Evolutionary conservation across 2,113 vertebrate species (phyloP).

Genomic region (Sinocyclocheilus rhinocerous): DNA sequence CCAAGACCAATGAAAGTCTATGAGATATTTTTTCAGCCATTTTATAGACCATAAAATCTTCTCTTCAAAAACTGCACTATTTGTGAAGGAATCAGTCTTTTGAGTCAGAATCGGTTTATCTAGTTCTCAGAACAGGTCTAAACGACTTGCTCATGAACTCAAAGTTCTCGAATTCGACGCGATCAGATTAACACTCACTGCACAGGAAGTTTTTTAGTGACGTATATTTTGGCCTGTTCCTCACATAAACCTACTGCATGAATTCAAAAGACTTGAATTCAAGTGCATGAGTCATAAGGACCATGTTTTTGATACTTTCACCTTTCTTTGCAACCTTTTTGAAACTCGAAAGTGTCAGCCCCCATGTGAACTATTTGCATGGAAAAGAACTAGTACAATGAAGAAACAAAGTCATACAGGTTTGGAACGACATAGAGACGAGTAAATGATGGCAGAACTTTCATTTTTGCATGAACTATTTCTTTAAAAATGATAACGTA

Average conservation of each 20-base stretch:
- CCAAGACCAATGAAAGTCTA: background rate
- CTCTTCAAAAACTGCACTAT: background rate
- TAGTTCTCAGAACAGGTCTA: background rate
- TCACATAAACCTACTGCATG: background rate
- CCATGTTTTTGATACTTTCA: constrained; percentile 25
- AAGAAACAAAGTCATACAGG: background rate
- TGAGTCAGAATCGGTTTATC: background rate
- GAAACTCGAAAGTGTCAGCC: constrained; percentile 9
- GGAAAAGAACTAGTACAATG: background rate
- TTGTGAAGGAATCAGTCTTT: background rate
- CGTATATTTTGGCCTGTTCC: background rate
- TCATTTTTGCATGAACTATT: background rate
- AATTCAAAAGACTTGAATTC: background rate
- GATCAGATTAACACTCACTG: background rate
- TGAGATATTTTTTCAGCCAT: background rate
- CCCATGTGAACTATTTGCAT: constrained; percentile 3
- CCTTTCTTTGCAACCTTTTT: background rate
- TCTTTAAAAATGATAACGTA: constrained; percentile 53
- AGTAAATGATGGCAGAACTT: background rate
- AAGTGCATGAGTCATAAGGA: constrained; percentile 5
- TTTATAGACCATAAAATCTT: background rate
- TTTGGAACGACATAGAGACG: background rate
- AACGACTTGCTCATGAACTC: background rate
- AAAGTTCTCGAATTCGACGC: background rate
- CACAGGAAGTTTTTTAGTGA: background rate